Evolutionary conservation across 2,888 invertebrate genomes (phyloP).

Genomic region (Luperina nickerlii): DNA sequence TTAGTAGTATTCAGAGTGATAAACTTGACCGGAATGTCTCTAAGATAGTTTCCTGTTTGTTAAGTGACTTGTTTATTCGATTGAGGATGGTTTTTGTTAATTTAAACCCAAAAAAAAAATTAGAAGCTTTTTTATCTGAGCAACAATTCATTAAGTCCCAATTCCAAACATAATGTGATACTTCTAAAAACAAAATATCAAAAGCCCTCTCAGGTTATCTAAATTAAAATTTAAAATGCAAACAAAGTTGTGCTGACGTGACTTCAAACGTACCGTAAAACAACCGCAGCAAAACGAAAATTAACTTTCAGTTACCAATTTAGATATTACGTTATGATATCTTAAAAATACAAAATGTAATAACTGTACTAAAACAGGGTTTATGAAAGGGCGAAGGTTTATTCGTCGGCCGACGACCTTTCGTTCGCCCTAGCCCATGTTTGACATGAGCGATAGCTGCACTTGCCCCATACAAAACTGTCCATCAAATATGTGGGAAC

Average conservation of each 20-base stretch:
- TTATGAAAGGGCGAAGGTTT: conserved; percentile 40
- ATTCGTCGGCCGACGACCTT: conserved; percentile 47
- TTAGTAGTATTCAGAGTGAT: conserved; percentile 19
- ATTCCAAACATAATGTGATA: conserved; percentile 7
- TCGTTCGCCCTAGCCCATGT: conserved; percentile 32
- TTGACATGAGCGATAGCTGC: conserved; percentile 45
- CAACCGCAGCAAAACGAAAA: conserved; percentile 39
- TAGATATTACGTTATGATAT: conserved; percentile 52
- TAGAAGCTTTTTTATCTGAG: conserved; percentile 22
- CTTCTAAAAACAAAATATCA: conserved; percentile 29
- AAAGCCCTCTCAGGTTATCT: conserved; percentile 37
- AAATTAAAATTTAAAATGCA: conserved; percentile 31
- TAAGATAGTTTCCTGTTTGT: conserved; percentile 36
- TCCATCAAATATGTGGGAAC: conserved; percentile 49
- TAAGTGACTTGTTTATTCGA: conserved; percentile 46
- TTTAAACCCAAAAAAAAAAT: background rate
- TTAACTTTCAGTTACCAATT: conserved; percentile 46
- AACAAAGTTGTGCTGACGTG: conserved; percentile 42
- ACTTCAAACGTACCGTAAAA: conserved; percentile 46
- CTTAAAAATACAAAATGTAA: conserved; percentile 46
- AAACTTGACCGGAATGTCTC: conserved; percentile 21
- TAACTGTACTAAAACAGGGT: conserved; percentile 29
- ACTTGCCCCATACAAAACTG: conserved; percentile 39
- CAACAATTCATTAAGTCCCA: background rate
- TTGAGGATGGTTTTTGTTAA: conserved; percentile 17